Evolutionary conservation across 2,888 invertebrate genomes (phyloP).

Genomic region (Mimas tiliae): DNA sequence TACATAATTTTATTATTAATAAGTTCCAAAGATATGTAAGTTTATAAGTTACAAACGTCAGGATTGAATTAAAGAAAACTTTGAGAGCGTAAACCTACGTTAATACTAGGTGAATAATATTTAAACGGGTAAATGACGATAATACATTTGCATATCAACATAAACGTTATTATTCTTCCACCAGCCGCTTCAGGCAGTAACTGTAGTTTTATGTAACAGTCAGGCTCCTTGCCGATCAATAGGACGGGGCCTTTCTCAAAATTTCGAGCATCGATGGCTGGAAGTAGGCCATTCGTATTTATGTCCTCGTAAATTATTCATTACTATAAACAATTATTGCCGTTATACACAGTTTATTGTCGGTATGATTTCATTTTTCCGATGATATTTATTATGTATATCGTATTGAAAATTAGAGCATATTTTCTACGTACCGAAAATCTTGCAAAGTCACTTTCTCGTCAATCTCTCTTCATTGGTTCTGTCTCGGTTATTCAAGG

Average conservation of each 20-base stretch:
- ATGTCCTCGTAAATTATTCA: slow-evolving; percentile 22
- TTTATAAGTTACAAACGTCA: no score
- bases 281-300: slow-evolving; percentile 17
- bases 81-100: background rate
- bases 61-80: no score
- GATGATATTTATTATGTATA: background rate
- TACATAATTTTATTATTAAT: no score
- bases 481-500: no score
- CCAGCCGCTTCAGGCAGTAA: slow-evolving; percentile 2
- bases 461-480: no score
- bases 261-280: slow-evolving; percentile 14
- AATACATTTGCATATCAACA: background rate
- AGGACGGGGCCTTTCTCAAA: slow-evolving; percentile 20
- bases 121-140: background rate
- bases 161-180: background rate
- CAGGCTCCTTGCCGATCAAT: slow-evolving; percentile 16
- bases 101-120: no score
- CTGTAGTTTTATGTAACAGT: slow-evolving; percentile 15
- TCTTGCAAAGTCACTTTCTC: no score
- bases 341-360: slow-evolving; percentile 11
- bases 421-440: background rate
- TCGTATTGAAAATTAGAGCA: background rate
- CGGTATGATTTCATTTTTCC: slow-evolving; percentile 3
- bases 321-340: slow-evolving; percentile 17
- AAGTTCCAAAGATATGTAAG: no score